These are phyloP conservation scores for Pomatostomus ruficeps DNA, from an alignment of 2,113 vertebrate genomes.

Conservation along the genomic window DNA sequence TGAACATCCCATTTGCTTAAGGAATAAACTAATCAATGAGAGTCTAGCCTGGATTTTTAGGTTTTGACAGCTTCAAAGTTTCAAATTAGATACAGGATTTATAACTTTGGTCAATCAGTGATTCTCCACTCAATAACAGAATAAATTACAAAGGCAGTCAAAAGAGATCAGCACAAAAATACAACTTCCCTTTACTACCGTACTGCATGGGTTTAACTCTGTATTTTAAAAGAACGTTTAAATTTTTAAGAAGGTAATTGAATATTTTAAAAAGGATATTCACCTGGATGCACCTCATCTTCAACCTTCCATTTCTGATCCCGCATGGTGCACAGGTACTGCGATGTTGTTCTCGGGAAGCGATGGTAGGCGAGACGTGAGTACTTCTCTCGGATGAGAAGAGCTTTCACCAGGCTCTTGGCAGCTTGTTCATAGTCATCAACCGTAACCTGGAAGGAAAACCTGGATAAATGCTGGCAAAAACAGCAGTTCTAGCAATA, in stretches of 20 bases:
- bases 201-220: background rate
- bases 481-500: background rate
- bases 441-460: conserved; percentile 83
- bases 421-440: conserved; percentile 95
- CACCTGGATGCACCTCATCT: conserved; percentile 89
- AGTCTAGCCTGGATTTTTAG: background rate
- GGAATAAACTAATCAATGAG: background rate
- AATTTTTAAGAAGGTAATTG: background rate
- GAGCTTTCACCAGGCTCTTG: conserved; percentile 83
- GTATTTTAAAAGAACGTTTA: background rate
- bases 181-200: background rate
- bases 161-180: background rate
- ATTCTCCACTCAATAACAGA: background rate
- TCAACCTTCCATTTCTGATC: conserved; percentile 76
- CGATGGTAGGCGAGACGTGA: conserved; percentile 88
- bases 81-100: background rate
- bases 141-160: background rate
- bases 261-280: background rate
- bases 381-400: conserved; percentile 93
- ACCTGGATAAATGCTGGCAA: background rate
- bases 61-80: background rate
- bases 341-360: conserved; percentile 84
- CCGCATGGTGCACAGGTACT: conserved; percentile 76
- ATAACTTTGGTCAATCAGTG: background rate
- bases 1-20: background rate